Evolutionary conservation across 1,140 invertebrate genomes (phyloP), one percentile per base, ranked within the genome.

Genomic region (Phymastichus coffea): DNA sequence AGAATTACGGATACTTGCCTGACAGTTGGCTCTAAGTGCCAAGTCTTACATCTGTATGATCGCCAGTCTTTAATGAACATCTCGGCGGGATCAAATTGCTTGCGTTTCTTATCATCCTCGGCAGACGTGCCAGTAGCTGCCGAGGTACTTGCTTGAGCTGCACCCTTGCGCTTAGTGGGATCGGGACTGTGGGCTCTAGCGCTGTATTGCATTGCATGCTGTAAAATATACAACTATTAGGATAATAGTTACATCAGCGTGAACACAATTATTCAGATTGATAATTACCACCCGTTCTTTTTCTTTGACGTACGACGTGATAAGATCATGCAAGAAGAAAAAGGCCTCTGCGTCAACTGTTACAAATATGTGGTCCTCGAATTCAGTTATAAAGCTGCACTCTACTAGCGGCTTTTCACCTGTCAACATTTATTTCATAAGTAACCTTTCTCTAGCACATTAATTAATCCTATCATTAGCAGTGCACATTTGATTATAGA

Each of bases 301-400:
- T 76, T 95, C 93, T 74, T 91, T 94, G 14, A 98, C 87, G 73
- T 99, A 99, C 0, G 94, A 94, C 0, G 91, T 94, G 48, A 99
- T 96, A 23, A 99, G 83, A 80, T 99, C 95, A 75, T 99, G 96
- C 37, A 99, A 81, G 75, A 98, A 99, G 78, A 98, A 94, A 79
- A 98, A 97, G 14, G 94, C 93, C 78, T 99, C 96, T 0, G 95
- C 95, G 82, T 98, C 95, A 59, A 98, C 94, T 2, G 96, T 96
- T 54, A 99, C 95, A 78, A 95, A 97, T 67, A 98, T 98, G 73
- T 98, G 96, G 77, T 98, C 95, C 75, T 97, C 94, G 81, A 99
- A 98, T 79, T 98, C 95, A 8, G 95, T 97, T 25, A 97, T 95
- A 77, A 99, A 98, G 77, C 93, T 95, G 81, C 94, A 97, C 68